Evolutionary conservation across 2,113 vertebrate genomes (phyloP), one percentile per base, ranked within the genome.

Genomic region (Lophius piscatorius): DNA sequence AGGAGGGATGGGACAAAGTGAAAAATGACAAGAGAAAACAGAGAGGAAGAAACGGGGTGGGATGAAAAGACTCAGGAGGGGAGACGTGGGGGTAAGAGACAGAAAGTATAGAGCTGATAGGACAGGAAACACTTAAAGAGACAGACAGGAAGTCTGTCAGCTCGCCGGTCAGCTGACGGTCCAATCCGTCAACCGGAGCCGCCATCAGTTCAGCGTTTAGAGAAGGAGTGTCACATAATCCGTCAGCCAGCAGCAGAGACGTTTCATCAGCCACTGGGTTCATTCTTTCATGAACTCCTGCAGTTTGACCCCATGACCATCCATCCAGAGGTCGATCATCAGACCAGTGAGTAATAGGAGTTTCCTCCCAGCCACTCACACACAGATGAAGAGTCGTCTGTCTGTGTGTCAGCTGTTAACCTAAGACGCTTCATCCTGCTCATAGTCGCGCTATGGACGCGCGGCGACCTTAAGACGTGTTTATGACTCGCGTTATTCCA

Each of bases 71-170:
- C 35, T 61, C 16, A 54, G 60, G 60, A 56, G 34, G 7, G 7
- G 26, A 59, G 67, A 70, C 2, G 51, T 46, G 14, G 56, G 62
- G 51, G 29, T 3, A 5, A 63, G 57, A 49, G 60, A 70, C 23
- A 44, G 29, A 86, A 83, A 82, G 83, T 61, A 80, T 45, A 38
- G 14, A 4, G 59, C 85, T 87, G 87, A 86, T 86, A 86, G 86
- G 76, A 77, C 74, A 83, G 79, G 46, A 86, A 85, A 80, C 61
- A 72, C 58, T 70, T 63, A 63, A 48, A 80, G 58, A 73, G 67
- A 52, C 61, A 66, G 55, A 60, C 51, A 69, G 67, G 54, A 69
- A 60, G 44, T 7, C 42, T 33, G 34, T 41, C 22, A 21, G 47
- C 60, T 60, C 62, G 49, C 55, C 72, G 33, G 41, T 70, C 62